Percentiles rank a stretch among this genome's conserved stretches.
Conservation (phyloP, 2,797 vertebrate genomes). For the Enteromius radiatus region DNA sequence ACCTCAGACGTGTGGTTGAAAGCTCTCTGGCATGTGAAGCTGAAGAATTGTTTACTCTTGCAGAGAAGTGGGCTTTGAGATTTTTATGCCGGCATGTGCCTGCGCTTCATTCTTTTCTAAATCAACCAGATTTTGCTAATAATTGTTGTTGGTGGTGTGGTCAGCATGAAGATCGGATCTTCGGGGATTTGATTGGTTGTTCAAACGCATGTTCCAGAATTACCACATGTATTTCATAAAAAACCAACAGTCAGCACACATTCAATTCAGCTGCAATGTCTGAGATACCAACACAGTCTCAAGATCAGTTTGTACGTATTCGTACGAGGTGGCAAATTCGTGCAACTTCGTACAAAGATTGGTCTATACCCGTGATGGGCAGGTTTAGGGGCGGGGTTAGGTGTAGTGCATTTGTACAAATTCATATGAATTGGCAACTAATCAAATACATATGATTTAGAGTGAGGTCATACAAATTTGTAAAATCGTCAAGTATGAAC, state of each 20-base stretch:
- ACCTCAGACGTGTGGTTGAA: slow-evolving; percentile 77
- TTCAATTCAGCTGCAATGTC: not conserved
- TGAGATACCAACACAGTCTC: too few species aligned
- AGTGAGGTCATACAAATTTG: too few species aligned
- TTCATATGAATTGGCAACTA: too few species aligned
- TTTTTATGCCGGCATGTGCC: slow-evolving; percentile 21
- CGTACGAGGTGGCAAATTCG: too few species aligned
- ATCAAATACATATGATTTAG: too few species aligned
- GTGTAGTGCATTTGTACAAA: too few species aligned
- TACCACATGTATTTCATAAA: not conserved
- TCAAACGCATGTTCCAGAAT: not conserved
- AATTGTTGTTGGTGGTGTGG: not conserved
- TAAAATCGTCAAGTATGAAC: too few species aligned
- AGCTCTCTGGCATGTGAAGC: slow-evolving; percentile 61
- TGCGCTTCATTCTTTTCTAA: not conserved
- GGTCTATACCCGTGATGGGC: too few species aligned
- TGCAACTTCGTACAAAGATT: too few species aligned
- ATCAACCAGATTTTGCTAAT: not conserved
- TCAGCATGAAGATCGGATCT: not conserved
- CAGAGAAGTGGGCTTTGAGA: slow-evolving; percentile 37
- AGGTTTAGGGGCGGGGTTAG: too few species aligned
- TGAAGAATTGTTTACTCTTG: slow-evolving; percentile 55
- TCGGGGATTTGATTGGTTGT: not conserved
- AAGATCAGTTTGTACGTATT: too few species aligned
- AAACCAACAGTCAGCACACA: not conserved